Evolutionary conservation across 2,888 invertebrate species (phyloP), one percentile per base, ranked within the genome.

Genomic region (Synanthedon formicaeformis): DNA sequence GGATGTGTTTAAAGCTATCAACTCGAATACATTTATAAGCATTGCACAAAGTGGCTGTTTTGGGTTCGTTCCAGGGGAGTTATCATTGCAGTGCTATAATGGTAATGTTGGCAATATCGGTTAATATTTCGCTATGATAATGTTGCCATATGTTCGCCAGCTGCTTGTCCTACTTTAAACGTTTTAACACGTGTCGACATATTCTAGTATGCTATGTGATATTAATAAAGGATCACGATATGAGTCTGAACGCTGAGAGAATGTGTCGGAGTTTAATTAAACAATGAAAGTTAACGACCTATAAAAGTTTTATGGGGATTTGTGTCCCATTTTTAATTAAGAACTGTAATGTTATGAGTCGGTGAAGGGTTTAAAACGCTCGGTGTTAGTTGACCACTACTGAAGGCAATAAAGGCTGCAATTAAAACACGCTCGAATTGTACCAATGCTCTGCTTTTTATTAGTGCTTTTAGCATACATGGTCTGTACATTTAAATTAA

Each of bases 141-240:
- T 59, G 66, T 61, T 59, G 54, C 59, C 78, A 80, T 77, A 69
- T 80, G 78, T 62, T 71, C 61, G 65, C 69, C 79, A 80, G 69
- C 69, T 80, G 79, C 57, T 62, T 71, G 73, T 58, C 73, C 78
- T 64, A 76, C 58, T 72, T 76, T 59, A 58, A 53, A 52, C 51
- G 55, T 52, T 55, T 65, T 65, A 67, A 73, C 78, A 76, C 67
- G 67, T 77, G 78, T 68, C 67, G 49, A 45, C 14, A 45, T 45
- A 45, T 13, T 34, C 34, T 34, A 34, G 34, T 34, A 34, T 34
- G 34, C 34, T 5, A 45, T 45, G 50, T 55, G 40, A 52, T 53
- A 55, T 54, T 57, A 51, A 54, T 54, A 54, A 55, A 41, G 51
- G 11, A 49, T 48, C 51, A 50, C 54, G 55, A 55, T 45, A 45